These are phyloP conservation scores for Melinaea menophilus DNA, from an alignment of 2,888 invertebrate species.

Conservation along the genomic window DNA sequence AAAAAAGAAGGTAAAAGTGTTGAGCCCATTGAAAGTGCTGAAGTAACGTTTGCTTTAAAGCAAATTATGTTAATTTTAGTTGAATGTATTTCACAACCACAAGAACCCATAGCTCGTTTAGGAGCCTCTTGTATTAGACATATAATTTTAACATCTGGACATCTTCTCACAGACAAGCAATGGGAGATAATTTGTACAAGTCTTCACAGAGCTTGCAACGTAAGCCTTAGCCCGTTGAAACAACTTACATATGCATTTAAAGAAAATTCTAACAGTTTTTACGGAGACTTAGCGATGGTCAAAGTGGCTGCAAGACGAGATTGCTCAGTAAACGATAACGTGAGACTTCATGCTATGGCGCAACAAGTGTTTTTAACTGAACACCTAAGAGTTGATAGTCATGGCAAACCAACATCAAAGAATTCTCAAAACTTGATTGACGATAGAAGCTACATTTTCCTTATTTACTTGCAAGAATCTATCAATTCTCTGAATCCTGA, in stretches of 20 bases:
- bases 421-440: constrained; percentile 79
- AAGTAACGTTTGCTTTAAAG: constrained; percentile 87
- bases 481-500: constrained; percentile 85
- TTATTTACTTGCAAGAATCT: constrained; percentile 88
- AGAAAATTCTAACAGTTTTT: constrained; percentile 94
- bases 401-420: constrained; percentile 56
- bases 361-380: constrained; percentile 90
- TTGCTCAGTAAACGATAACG: constrained; percentile 89
- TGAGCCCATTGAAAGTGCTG: constrained; percentile 77
- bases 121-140: constrained; percentile 95
- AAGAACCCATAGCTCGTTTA: constrained; percentile 92
- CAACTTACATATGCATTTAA: constrained; percentile 94
- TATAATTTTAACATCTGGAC: constrained; percentile 89
- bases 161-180: constrained; percentile 87
- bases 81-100: constrained; percentile 93
- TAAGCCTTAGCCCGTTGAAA: constrained; percentile 91
- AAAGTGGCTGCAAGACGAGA: constrained; percentile 95
- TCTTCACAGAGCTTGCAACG: constrained; percentile 88
- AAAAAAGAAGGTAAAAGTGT: constrained; percentile 51
- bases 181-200: constrained; percentile 92
- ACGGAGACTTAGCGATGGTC: constrained; percentile 93
- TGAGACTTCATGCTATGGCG: constrained; percentile 90
- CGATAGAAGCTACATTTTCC: constrained; percentile 92
- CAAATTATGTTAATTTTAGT: constrained; percentile 91
- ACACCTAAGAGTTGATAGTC: constrained; percentile 57